Conservation (phyloP, 2,888 invertebrate genomes). For the Agrochola lychnidis region DNA sequence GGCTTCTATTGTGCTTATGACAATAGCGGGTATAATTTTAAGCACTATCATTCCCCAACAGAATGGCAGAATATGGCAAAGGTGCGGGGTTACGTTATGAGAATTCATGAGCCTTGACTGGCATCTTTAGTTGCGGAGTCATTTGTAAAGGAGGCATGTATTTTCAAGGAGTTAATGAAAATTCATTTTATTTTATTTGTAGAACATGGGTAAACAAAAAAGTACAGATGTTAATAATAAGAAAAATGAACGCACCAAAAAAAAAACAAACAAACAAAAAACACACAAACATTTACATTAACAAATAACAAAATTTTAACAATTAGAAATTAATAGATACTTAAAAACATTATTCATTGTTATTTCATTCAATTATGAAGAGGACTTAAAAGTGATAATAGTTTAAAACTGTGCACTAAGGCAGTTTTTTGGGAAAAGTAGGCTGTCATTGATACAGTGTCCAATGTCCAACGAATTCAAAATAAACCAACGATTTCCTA, state of each 20-base stretch:
- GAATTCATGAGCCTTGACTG: conserved; percentile 42
- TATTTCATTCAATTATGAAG: no score
- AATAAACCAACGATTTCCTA: neutral
- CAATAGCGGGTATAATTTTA: conserved; percentile 56
- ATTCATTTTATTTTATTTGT: no score
- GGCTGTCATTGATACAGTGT: neutral
- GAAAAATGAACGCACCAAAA: no score
- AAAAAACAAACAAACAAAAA: no score
- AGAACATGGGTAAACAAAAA: no score
- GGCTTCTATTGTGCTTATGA: conserved; percentile 48
- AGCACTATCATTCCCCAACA: conserved; percentile 43
- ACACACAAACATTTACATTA: no score
- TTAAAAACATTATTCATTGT: no score
- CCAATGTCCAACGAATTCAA: neutral
- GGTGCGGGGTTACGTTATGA: conserved; percentile 39
- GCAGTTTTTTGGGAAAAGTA: neutral
- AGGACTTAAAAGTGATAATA: neutral
- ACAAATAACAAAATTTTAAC: no score
- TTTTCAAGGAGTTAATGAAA: neutral
- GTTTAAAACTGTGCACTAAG: neutral
- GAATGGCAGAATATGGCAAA: conserved; percentile 41
- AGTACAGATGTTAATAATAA: no score
- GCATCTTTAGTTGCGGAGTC: conserved; percentile 34
- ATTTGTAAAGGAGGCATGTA: conserved; percentile 15
- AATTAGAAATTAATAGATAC: no score